These are phyloP conservation scores for Lasioglossum marginatum DNA, from an alignment of 2,888 invertebrate genomes.

Conservation along the genomic window DNA sequence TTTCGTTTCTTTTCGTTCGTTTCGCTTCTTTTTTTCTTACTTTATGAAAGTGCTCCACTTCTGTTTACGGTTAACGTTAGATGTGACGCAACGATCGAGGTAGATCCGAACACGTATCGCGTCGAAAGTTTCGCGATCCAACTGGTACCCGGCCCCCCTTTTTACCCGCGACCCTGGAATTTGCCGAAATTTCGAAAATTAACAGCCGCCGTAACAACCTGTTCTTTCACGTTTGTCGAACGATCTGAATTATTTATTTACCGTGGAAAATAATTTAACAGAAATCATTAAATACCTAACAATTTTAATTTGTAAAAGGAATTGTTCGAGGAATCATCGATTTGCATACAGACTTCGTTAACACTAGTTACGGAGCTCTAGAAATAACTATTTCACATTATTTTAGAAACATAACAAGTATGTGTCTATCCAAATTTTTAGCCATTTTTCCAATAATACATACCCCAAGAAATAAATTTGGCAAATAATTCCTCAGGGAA, in stretches of 20 bases:
- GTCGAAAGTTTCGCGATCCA: constrained; percentile 66
- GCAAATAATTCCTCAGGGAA: too few relatives aligned
- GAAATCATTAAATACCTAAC: neutral
- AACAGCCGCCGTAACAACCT: constrained; percentile 4
- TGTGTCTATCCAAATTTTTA: too few relatives aligned
- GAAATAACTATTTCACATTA: too few relatives aligned
- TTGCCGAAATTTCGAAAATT: constrained; percentile 48
- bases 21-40: constrained; percentile 61
- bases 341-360: too few relatives aligned
- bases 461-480: too few relatives aligned
- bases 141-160: constrained; percentile 10
- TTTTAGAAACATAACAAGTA: too few relatives aligned
- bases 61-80: constrained; percentile 62
- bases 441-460: too few relatives aligned
- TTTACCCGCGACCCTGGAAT: constrained; percentile 14
- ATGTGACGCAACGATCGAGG: constrained; percentile 63
- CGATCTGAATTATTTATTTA: neutral
- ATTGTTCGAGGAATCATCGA: too few relatives aligned
- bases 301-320: too few relatives aligned
- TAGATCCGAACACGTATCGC: constrained; percentile 58
- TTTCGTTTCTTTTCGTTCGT: neutral
- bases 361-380: too few relatives aligned
- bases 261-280: neutral
- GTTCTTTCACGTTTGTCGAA: neutral
- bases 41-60: constrained; percentile 76